Base-by-base conservation (phyloP, 2,113 vertebrate species). In the Triplophysa tibetana region DNA sequence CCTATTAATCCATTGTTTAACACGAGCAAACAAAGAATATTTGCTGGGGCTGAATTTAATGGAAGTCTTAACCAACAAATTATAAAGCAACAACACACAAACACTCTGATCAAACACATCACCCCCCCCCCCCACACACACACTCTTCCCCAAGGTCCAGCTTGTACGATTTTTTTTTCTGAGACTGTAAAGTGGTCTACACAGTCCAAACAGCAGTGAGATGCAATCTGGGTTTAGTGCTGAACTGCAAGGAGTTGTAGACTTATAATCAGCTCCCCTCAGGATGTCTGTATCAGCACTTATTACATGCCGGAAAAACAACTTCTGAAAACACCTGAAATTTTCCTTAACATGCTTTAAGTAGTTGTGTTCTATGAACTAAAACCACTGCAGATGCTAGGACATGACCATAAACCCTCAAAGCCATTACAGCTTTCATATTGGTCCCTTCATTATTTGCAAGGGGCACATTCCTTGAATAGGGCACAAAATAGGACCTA, bases 21-120 rank as follows among this genome's bases (percentile, higher is more conserved):
- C 10, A 17, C 58, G 70, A 43, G 29, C 54, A 60, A 33, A 52
- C 68, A 70, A 13, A 4, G 6, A 16, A 4, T 23, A 41, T 58
- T 23, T 58, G 52, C 54, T 23, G 29, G 1, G 19, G 69, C 2
- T 23, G 19, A 14, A 72, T 72, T 52, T 21, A 54, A 7, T 33
- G 2, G 16, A 8, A 56, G 69, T 72, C 50, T 72, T 70, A 56
- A 33, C 17, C 50, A 70, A 38, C 24, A 72, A 10, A 56, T 72
- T 10, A 38, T 38, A 17, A 72, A 56, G 50, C 12, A 56, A 13
- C 48, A n/a, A 50, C 69, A 56, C 12, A n/a, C 26, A 38, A n/a
- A 19, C 68, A 21, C 67, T 1, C n/a, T 1, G 68, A 19, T n/a
- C 54, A 21, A 58, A 58, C 19, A n/a, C 19, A 58, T n/a, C 54